phyloP scores from a whole-genome alignment of 2,797 vertebrate genomes.

The Nasua narica region DNA sequence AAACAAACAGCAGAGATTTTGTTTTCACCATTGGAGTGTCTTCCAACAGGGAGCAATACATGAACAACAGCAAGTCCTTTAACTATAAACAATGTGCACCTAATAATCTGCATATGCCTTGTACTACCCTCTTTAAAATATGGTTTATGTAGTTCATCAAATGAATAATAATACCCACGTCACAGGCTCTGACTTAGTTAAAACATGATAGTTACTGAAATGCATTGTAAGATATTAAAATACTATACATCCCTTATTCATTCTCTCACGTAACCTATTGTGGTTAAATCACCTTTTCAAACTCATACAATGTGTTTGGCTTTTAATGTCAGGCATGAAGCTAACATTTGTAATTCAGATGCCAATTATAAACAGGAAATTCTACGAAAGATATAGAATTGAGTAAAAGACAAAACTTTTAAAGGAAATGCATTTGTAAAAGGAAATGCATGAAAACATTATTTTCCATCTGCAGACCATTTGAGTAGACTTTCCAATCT shows the following conservation, averaged over 20 bases:
- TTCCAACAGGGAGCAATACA: conserved; percentile 66
- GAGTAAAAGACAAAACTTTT: background rate
- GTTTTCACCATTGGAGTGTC: conserved; percentile 45
- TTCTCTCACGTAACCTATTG: background rate
- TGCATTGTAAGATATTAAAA: background rate
- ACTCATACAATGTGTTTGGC: background rate
- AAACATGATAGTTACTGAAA: conserved; percentile 3
- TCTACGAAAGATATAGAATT: background rate
- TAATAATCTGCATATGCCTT: conserved; percentile 14
- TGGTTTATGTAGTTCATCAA: background rate
- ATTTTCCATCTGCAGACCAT: background rate
- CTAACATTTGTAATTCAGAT: background rate
- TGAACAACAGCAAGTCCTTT: conserved; percentile 58
- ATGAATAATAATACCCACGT: conserved; percentile 61
- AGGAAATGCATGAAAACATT: background rate
- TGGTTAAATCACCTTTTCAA: background rate
- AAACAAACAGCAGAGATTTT: conserved; percentile 63
- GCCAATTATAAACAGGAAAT: background rate
- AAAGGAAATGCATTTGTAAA: background rate
- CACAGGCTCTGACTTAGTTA: background rate
- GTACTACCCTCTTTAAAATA: no score
- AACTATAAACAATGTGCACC: conserved; percentile 66
- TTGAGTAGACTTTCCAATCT: background rate
- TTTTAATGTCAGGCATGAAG: background rate
- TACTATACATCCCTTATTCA: background rate